These are phyloP conservation scores for Leucophenga varia DNA, from an alignment of 1,140 invertebrate genomes.

Conservation along the genomic window DNA sequence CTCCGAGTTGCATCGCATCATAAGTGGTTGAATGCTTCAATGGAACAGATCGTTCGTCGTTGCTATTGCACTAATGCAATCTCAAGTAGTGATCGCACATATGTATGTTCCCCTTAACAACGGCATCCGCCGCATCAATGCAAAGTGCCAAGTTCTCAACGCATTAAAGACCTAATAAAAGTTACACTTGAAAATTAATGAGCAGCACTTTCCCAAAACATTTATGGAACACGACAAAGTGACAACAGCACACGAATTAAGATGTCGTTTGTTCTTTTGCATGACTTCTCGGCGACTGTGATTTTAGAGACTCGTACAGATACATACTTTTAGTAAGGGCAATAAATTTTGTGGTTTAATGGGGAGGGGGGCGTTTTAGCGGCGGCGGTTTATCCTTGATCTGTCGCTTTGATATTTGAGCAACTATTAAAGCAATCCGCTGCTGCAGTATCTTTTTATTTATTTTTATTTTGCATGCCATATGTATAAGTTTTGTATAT, in stretches of 20 bases:
- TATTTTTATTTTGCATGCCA: too few relatives aligned
- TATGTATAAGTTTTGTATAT: too few relatives aligned
- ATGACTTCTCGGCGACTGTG: too few relatives aligned
- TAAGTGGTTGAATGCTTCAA: slow-evolving; percentile 24
- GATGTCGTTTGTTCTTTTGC: too few relatives aligned
- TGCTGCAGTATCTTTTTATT: too few relatives aligned
- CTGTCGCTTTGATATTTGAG: slow-evolving; percentile 51
- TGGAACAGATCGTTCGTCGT: slow-evolving; percentile 31
- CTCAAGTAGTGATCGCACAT: slow-evolving; percentile 36
- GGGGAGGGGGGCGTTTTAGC: slow-evolving; percentile 29
- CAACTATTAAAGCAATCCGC: slow-evolving; percentile 53
- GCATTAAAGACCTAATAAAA: slow-evolving; percentile 54
- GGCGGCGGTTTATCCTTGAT: slow-evolving; percentile 39
- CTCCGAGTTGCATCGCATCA: too few relatives aligned
- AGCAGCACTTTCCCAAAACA: slow-evolving; percentile 42
- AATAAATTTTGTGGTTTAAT: slow-evolving; percentile 55
- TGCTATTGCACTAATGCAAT: slow-evolving; percentile 54
- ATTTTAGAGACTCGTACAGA: slow-evolving; percentile 42
- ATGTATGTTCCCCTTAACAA: slow-evolving; percentile 20
- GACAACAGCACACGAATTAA: slow-evolving; percentile 49
- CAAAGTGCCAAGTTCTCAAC: slow-evolving; percentile 42
- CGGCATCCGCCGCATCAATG: too few relatives aligned
- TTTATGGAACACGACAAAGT: slow-evolving; percentile 50
- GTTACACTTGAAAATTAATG: slow-evolving; percentile 54
- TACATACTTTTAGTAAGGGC: slow-evolving; percentile 51